These are phyloP conservation scores for Dendronephthya gigantea DNA, from an alignment of 64 coral and sea anemone genomes.

Conservation along the genomic window DNA sequence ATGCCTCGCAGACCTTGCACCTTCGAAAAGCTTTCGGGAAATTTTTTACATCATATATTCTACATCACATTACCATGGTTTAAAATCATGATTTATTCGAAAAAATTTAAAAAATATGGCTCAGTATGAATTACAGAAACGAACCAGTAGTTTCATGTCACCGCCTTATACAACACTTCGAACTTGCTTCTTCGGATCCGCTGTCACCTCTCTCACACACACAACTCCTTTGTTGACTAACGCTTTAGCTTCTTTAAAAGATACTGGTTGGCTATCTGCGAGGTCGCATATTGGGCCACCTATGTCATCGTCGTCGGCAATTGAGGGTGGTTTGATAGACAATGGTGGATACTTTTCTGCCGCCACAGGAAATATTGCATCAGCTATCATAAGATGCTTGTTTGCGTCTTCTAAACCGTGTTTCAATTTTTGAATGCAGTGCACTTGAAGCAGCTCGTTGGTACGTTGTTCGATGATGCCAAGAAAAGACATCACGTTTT, in stretches of 20 bases:
- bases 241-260: background rate
- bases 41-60: too few species aligned
- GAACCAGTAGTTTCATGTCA: background rate
- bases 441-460: conserved; percentile 64
- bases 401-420: conserved; percentile 15
- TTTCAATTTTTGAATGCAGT: conserved; percentile 56
- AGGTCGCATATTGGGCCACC: background rate
- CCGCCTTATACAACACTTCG: background rate
- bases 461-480: conserved; percentile 87
- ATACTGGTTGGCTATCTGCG: background rate
- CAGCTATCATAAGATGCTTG: conserved; percentile 1
- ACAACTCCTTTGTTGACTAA: background rate
- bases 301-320: conserved; percentile 52
- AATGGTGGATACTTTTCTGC: conserved; percentile 33
- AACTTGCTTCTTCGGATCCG: background rate
- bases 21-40: too few species aligned
- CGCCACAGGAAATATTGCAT: conserved; percentile 55
- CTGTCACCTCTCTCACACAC: background rate
- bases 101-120: background rate
- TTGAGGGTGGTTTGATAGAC: conserved; percentile 50
- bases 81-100: too few species aligned
- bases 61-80: too few species aligned
- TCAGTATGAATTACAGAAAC: background rate
- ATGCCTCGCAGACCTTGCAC: too few species aligned
- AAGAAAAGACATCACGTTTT: conserved; percentile 80